Conservation (phyloP, 2,888 invertebrate species). For the Lacanobia wlatinum region DNA sequence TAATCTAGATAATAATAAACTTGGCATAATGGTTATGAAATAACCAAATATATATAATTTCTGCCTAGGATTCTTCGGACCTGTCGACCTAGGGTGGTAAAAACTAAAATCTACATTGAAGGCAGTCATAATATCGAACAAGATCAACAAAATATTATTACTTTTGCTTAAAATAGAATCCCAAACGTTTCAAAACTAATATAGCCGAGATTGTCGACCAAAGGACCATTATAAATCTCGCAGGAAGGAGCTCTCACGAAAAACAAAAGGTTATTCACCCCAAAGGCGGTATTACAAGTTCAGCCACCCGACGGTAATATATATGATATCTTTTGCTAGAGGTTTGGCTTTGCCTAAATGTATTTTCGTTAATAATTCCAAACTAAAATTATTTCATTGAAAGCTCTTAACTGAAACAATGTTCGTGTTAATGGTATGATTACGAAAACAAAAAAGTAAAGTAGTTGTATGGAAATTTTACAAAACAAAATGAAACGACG, state of each 20-base stretch:
- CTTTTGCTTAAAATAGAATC: constrained; percentile 6
- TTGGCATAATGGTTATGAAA: not conserved
- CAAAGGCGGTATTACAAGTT: constrained; percentile 23
- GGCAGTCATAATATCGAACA: not conserved
- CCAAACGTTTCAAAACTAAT: constrained; percentile 20
- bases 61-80: no score
- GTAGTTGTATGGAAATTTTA: not conserved
- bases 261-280: constrained; percentile 48
- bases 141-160: not conserved
- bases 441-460: constrained; percentile 13
- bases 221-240: constrained; percentile 22
- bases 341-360: not conserved
- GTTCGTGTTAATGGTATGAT: constrained; percentile 32
- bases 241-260: constrained; percentile 15
- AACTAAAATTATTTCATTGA: constrained; percentile 13
- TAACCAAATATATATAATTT: no score
- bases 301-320: constrained; percentile 14
- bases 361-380: constrained; percentile 5
- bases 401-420: constrained; percentile 6
- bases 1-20: not conserved
- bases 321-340: constrained; percentile 27
- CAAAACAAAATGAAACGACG: constrained; percentile 28
- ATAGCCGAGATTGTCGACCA: constrained; percentile 10
- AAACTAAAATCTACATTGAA: no score
- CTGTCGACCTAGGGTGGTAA: no score